Percentiles rank a stretch among this genome's conserved stretches.
These are phyloP conservation scores for Lycaena phlaeas DNA, from an alignment of 2,888 invertebrate species.

Conservation along the genomic window DNA sequence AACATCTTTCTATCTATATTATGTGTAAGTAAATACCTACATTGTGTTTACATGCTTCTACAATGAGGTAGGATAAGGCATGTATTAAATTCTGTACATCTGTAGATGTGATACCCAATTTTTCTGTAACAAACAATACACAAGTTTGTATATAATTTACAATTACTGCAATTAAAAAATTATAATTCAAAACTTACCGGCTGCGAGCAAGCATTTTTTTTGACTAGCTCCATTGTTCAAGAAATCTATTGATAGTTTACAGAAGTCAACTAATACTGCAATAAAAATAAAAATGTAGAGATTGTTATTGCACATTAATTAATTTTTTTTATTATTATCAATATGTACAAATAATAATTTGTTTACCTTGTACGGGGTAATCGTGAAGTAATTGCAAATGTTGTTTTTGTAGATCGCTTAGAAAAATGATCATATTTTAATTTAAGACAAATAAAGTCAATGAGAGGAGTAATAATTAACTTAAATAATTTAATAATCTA, in stretches of 20 bases:
- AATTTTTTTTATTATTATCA: background rate
- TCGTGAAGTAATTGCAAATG: conserved; percentile 46
- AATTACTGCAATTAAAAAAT: conserved; percentile 6
- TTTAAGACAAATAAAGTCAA: background rate
- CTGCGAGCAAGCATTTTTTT: conserved; percentile 75
- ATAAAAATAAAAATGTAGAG: conserved; percentile 22
- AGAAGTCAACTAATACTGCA: conserved; percentile 80
- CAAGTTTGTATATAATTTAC: background rate
- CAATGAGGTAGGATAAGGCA: conserved; percentile 80
- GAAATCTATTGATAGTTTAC: conserved; percentile 78
- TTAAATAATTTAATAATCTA: too few species aligned
- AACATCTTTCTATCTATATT: too few species aligned
- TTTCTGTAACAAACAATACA: conserved; percentile 55
- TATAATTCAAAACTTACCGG: conserved; percentile 45
- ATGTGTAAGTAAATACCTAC: conserved; percentile 64
- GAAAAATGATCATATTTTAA: conserved; percentile 57
- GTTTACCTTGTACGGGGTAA: conserved; percentile 48
- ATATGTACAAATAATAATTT: background rate
- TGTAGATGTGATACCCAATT: conserved; percentile 67
- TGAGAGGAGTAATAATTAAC: too few species aligned
- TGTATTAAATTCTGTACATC: conserved; percentile 77
- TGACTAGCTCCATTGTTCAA: conserved; percentile 77
- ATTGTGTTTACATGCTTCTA: conserved; percentile 80
- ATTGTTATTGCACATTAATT: background rate
- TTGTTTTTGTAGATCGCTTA: conserved; percentile 60